Evolutionary conservation across 2,797 vertebrate genomes (phyloP).

Genomic region (Pyrrhura leucotis): DNA sequence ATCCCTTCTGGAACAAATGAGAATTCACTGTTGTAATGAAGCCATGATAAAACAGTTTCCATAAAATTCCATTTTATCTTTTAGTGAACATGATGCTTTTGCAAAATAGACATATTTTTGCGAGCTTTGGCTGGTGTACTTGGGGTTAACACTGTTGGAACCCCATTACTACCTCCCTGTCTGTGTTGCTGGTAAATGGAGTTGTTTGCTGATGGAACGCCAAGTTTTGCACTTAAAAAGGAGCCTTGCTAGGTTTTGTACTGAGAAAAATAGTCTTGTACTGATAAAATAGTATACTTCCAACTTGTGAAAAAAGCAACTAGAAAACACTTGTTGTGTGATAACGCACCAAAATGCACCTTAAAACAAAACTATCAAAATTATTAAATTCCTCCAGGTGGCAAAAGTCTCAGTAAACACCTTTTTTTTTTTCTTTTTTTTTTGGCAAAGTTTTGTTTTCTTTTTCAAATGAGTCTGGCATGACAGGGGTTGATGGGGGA

Average conservation of each 20-base stretch:
- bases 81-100: background rate
- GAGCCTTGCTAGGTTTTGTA: conserved; percentile 14
- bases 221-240: conserved; percentile 41
- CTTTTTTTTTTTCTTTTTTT: background rate
- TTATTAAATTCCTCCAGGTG: background rate
- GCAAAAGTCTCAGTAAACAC: conserved; percentile 41
- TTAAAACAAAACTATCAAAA: conserved; percentile 17
- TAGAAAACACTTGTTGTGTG: background rate
- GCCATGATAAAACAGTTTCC: background rate
- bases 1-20: background rate
- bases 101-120: background rate
- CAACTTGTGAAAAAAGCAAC: background rate
- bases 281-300: background rate
- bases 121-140: background rate
- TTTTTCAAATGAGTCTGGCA: background rate
- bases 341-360: background rate
- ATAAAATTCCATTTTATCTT: background rate
- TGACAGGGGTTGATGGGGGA: conserved; percentile 9
- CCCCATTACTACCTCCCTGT: background rate
- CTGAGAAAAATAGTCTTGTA: background rate
- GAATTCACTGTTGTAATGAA: background rate
- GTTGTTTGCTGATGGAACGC: conserved; percentile 2
- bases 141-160: background rate
- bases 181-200: background rate
- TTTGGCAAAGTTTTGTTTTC: conserved; percentile 49